Base-by-base conservation (phyloP, 2,888 invertebrate genomes). In the Acholoe squamosa region DNA sequence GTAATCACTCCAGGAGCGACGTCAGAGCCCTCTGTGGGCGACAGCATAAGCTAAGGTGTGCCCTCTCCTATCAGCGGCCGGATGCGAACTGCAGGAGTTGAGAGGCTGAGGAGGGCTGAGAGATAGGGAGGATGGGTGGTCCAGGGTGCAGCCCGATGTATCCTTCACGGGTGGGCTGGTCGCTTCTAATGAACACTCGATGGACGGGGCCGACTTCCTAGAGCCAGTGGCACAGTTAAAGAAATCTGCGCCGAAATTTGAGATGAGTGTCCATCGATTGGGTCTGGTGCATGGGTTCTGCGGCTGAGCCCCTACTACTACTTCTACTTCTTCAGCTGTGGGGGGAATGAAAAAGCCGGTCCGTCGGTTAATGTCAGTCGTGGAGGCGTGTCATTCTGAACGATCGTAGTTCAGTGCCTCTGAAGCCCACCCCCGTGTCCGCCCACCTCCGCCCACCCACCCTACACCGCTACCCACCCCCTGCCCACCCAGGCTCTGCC, bases 221-320 rank as follows among this genome's bases (percentile, higher is more conserved):
- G 22, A 19, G 61, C 61, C 61, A 19, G 61, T 3, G 22, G 61
- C 61, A n/a, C 61, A 61, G 61, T n/a, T n/a, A 61, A 61, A 61
- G 61, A 61, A 61, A n/a, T 61, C 61, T 61, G 12, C 61, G 61
- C 61, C 61, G 61, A 61, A 61, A 61, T 61, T 61, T n/a, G 61
- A 61, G 61, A 61, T 61, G 61, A n/a, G 61, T 3, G n/a, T 61
- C 61, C 61, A n/a, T n/a, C 22, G 61, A n/a, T 61, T n/a, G 61
- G 61, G 22, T n/a, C 22, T 3, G 61, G 54, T 54, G 12, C 12
- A 10, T 19, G 61, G 61, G 61, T 19, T 19, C 61, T 0, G n/a
- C n/a, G n/a, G n/a, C n/a, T n/a, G n/a, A n/a, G n/a, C n/a, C n/a
- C n/a, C n/a, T n/a, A n/a, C n/a, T n/a, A n/a, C n/a, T n/a, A n/a